Percentiles rank a stretch among this genome's conserved stretches.
Evolutionary conservation across 2,797 vertebrate species (phyloP).

Genomic region (Mormyrops boulengeri): DNA sequence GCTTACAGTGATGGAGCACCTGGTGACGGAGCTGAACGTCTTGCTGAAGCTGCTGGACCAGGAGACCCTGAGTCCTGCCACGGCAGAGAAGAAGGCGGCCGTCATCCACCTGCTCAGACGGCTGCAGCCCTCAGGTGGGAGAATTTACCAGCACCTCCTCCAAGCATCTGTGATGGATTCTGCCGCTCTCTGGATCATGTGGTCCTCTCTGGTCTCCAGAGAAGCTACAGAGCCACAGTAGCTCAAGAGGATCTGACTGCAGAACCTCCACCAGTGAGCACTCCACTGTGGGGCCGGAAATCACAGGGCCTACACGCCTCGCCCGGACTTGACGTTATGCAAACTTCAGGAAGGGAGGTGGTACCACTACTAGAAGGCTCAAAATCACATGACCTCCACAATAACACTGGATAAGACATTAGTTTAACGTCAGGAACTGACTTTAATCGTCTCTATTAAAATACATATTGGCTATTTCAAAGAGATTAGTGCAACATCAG

Average conservation of each 20-base stretch:
- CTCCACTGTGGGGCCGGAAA: neutral
- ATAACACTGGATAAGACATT: neutral
- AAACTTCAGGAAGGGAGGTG: neutral
- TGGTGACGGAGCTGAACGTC: conserved; percentile 78
- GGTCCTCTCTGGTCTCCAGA: neutral
- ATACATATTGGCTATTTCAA: neutral
- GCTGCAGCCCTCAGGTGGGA: conserved; percentile 71
- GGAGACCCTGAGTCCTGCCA: conserved; percentile 81
- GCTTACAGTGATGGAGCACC: conserved; percentile 77
- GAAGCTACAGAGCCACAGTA: neutral
- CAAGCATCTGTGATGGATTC: neutral
- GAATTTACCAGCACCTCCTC: neutral
- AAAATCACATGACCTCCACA: neutral
- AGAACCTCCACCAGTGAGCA: neutral
- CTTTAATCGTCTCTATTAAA: neutral
- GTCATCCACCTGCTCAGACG: conserved; percentile 81
- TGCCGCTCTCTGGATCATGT: too few relatives aligned
- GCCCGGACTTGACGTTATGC: neutral
- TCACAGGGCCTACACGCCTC: neutral
- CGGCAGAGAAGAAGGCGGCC: conserved; percentile 81
- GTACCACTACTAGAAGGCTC: neutral
- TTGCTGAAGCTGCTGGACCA: conserved; percentile 90
- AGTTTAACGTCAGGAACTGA: neutral
- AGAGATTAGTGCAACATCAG: neutral
- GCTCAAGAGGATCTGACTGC: neutral